Percentiles rank a stretch among this genome's conserved stretches.
Conservation (phyloP, 1,140 invertebrate genomes). For the Riptortus pedestris region DNA sequence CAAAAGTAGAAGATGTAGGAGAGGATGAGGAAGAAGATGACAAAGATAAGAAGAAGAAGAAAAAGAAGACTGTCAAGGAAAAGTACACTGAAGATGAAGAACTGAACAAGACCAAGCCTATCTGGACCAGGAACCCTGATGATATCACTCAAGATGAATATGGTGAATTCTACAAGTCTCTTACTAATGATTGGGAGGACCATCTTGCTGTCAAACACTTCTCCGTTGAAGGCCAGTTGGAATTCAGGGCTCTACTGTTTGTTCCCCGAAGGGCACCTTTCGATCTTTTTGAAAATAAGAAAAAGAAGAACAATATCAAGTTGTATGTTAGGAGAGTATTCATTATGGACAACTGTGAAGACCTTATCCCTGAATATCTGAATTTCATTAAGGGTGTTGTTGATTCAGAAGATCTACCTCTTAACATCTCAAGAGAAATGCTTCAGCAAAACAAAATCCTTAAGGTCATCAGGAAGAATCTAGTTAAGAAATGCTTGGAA, state of each 20-base stretch:
- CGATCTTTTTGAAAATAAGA: slow-evolving; percentile 96
- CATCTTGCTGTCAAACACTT: slow-evolving; percentile 98
- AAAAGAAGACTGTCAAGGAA: slow-evolving; percentile 93
- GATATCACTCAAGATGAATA: slow-evolving; percentile 97
- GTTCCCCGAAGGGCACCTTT: slow-evolving; percentile 91
- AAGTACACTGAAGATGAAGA: slow-evolving; percentile 98
- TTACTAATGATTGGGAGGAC: slow-evolving; percentile 99
- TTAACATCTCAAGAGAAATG: slow-evolving; percentile 99
- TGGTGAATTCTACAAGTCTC: slow-evolving; percentile 97
- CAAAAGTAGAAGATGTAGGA: slow-evolving; percentile 79
- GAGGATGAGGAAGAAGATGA: slow-evolving; percentile 75
- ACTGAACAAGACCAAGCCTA: slow-evolving; percentile 97
- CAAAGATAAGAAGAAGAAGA: slow-evolving; percentile 75
- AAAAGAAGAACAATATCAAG: slow-evolving; percentile 97
- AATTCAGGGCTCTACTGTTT: slow-evolving; percentile 92
- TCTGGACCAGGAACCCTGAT: slow-evolving; percentile 97
- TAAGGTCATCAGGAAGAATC: slow-evolving; percentile 95
- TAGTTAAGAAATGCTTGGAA: slow-evolving; percentile 96
- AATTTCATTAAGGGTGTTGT: slow-evolving; percentile 97
- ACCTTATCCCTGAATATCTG: slow-evolving; percentile 94
- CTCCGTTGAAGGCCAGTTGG: slow-evolving; percentile 95
- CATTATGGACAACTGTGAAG: slow-evolving; percentile 99
- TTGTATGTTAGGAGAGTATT: slow-evolving; percentile 93
- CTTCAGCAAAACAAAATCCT: slow-evolving; percentile 97
- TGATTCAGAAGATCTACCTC: slow-evolving; percentile 91